Evolutionary conservation across 2,888 invertebrate genomes (phyloP).

Genomic region (Lasius platythorax): DNA sequence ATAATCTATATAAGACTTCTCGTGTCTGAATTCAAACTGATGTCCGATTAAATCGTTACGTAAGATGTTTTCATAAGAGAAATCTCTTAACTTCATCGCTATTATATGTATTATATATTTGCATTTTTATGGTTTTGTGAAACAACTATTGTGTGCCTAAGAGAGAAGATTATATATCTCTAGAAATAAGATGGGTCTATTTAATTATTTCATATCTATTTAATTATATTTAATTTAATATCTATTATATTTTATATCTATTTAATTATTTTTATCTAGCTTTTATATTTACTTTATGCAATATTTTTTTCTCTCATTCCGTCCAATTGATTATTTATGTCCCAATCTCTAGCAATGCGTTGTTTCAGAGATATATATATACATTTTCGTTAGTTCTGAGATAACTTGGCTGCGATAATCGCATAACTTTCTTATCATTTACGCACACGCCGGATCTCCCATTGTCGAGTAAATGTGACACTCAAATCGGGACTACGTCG

Average conservation of each 20-base stretch:
- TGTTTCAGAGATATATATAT: neutral
- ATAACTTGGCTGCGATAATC: slow-evolving; percentile 18
- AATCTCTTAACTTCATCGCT: neutral
- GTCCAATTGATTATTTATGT: neutral
- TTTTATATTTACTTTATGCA: neutral
- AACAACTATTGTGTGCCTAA: neutral
- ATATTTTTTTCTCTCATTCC: neutral
- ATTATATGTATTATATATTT: neutral
- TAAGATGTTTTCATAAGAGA: neutral
- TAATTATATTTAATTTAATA: no score
- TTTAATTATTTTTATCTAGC: neutral
- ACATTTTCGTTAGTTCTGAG: slow-evolving; percentile 6
- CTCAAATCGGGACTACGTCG: neutral
- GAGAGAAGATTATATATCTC: neutral
- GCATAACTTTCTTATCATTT: slow-evolving; percentile 51
- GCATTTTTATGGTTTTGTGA: neutral
- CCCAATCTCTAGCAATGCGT: neutral
- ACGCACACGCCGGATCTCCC: neutral
- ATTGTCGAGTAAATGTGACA: neutral
- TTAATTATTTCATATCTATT: no score
- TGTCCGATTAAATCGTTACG: neutral
- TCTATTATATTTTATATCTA: no score
- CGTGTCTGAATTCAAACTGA: neutral
- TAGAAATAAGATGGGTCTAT: neutral
- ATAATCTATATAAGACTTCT: neutral